Conservation (phyloP, 2,113 vertebrate species). For the Aviceda subcristata region DNA sequence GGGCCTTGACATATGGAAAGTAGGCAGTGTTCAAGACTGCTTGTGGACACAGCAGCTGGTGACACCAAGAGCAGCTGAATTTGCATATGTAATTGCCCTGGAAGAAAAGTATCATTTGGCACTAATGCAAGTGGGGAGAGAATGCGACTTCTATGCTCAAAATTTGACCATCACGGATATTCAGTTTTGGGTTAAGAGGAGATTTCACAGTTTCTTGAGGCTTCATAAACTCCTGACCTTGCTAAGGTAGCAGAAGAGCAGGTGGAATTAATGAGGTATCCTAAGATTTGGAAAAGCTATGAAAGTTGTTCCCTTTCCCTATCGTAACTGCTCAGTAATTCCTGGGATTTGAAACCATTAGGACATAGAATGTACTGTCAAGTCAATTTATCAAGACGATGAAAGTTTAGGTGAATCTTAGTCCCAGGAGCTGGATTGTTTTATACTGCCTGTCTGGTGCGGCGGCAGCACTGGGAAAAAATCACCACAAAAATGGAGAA, state of each 20-base stretch:
- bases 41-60: background rate
- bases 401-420: background rate
- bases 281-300: background rate
- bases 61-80: background rate
- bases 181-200: background rate
- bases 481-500: background rate
- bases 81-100: background rate
- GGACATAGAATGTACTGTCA: background rate
- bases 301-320: background rate
- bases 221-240: background rate
- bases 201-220: background rate
- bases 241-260: background rate
- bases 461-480: background rate
- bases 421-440: background rate
- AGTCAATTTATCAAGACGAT: background rate
- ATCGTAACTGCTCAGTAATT: background rate
- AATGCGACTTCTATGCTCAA: background rate
- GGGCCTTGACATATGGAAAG: background rate
- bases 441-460: background rate
- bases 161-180: background rate
- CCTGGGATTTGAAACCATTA: background rate
- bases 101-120: background rate
- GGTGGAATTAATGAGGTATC: background rate
- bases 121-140: background rate
- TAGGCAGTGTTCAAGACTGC: background rate